Evolutionary conservation across 2,113 vertebrate genomes (phyloP).

Genomic region (Tretioscincus oriximinensis): DNA sequence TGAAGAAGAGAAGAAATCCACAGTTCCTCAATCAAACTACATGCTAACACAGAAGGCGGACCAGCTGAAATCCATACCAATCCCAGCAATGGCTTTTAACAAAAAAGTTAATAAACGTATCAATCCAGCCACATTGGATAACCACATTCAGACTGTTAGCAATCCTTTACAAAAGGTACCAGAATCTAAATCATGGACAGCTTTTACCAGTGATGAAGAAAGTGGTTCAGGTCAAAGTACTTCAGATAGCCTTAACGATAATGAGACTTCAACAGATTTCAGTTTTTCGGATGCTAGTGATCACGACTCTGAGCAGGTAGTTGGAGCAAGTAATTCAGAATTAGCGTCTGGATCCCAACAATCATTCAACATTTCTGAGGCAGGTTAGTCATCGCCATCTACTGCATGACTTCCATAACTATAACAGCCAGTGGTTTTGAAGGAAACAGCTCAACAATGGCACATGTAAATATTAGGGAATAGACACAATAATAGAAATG

Average conservation of each 20-base stretch:
- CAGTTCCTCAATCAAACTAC: conserved; percentile 51
- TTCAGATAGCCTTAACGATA: conserved; percentile 88
- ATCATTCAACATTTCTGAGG: conserved; percentile 77
- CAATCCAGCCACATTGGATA: conserved; percentile 69
- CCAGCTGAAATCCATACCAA: conserved; percentile 41
- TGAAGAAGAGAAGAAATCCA: conserved; percentile 50
- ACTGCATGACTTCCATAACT: conserved; percentile 45
- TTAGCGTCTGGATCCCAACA: conserved; percentile 70
- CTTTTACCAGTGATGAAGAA: conserved; percentile 83
- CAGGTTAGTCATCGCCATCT: conserved; percentile 76
- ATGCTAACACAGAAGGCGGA: conserved; percentile 47
- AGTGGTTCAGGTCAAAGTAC: conserved; percentile 88
- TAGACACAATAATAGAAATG: conserved; percentile 8
- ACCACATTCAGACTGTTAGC: conserved; percentile 66
- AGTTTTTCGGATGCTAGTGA: conserved; percentile 86
- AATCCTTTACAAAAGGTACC: conserved; percentile 53
- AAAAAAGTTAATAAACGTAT: conserved; percentile 47
- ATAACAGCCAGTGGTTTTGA: conserved; percentile 40
- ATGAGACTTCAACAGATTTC: conserved; percentile 95
- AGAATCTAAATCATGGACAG: conserved; percentile 74
- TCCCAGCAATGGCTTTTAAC: conserved; percentile 41
- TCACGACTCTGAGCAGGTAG: conserved; percentile 78
- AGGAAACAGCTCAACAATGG: conserved; percentile 26
- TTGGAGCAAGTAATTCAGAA: conserved; percentile 85
- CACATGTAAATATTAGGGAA: conserved; percentile 21